phyloP scores from a whole-genome alignment of 2,888 invertebrate species.

The Drosophila cognata region DNA sequence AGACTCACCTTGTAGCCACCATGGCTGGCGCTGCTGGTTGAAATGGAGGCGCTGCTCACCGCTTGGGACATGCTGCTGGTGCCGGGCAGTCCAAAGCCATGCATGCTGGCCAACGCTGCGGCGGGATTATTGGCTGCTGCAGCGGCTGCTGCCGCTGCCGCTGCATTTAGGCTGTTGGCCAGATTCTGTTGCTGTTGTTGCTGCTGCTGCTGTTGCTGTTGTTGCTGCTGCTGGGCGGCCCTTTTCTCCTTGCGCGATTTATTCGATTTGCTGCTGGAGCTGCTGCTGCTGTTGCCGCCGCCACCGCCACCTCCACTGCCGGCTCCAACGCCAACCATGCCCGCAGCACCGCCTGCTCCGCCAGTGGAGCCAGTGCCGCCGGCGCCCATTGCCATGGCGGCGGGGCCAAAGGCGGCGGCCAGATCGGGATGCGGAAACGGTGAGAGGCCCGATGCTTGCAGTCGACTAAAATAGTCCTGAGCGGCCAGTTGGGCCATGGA shows the following conservation, averaged over 20 bases:
- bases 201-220: conserved; percentile 78
- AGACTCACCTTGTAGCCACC: conserved; percentile 81
- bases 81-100: conserved; percentile 82
- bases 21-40: conserved; percentile 65
- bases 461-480: conserved; percentile 93
- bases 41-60: conserved; percentile 69
- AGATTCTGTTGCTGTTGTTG: conserved; percentile 82
- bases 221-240: conserved; percentile 80
- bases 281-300: conserved; percentile 78
- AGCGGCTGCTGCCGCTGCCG: conserved; percentile 81
- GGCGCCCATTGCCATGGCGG: conserved; percentile 81
- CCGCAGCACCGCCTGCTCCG: conserved; percentile 71
- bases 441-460: conserved; percentile 92
- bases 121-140: conserved; percentile 81
- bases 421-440: conserved; percentile 89
- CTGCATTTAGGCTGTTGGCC: conserved; percentile 82
- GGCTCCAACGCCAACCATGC: conserved; percentile 81
- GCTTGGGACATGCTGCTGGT: conserved; percentile 83
- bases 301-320: conserved; percentile 72
- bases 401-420: conserved; percentile 86
- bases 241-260: conserved; percentile 84
- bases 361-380: conserved; percentile 80
- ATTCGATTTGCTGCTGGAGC: conserved; percentile 81
- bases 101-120: conserved; percentile 81
- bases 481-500: conserved; percentile 95